Conservation (phyloP, 2,113 vertebrate species). For the Phodopus roborovskii region DNA sequence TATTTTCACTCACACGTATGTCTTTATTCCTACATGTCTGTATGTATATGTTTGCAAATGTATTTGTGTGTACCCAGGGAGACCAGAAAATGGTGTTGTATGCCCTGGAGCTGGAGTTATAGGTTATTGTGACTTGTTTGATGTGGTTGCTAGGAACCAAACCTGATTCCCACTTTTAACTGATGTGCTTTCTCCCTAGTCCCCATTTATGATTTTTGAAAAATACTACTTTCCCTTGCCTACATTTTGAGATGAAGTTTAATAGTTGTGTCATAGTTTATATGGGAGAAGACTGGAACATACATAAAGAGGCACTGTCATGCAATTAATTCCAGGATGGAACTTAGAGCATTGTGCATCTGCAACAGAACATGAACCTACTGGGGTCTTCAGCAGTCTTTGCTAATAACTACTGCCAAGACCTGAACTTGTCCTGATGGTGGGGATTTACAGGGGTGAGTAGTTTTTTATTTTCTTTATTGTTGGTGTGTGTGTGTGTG, state of each 20-base stretch:
- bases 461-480: not conserved
- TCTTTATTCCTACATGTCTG: not conserved
- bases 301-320: not conserved
- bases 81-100: not conserved
- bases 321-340: not conserved
- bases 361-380: not conserved
- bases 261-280: not conserved
- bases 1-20: not conserved
- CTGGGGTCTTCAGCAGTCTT: not conserved
- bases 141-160: not conserved
- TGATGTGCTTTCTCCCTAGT: too few species aligned
- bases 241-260: not conserved
- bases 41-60: not conserved
- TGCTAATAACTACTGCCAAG: not conserved
- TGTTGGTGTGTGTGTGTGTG: not conserved
- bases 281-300: not conserved
- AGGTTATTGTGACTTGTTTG: not conserved
- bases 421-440: slow-evolving; percentile 24
- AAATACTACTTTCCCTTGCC: not conserved
- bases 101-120: not conserved
- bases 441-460: not conserved
- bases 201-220: not conserved
- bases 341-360: not conserved
- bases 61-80: not conserved
- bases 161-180: not conserved